Percentiles rank a stretch among this genome's conserved stretches.
Evolutionary conservation across 2,888 invertebrate genomes (phyloP).

Genomic region (Altica lythri): DNA sequence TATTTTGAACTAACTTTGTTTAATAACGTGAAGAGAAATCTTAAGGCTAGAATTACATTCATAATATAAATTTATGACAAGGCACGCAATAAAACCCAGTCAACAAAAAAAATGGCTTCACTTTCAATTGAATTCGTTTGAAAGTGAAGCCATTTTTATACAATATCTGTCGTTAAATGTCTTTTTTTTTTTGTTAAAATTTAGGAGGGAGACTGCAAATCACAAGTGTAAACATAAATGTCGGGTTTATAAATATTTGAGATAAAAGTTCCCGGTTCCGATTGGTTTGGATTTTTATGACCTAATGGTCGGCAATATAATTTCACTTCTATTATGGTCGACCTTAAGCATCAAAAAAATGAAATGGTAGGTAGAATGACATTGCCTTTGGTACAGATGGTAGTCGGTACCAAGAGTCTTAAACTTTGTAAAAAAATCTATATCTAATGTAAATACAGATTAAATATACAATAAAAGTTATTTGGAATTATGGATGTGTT

Average conservation of each 20-base stretch:
- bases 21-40: too few relatives aligned
- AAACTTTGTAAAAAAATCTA: too few relatives aligned
- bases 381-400: not conserved
- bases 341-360: constrained; percentile 15
- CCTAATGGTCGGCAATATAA: constrained; percentile 31
- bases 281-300: constrained; percentile 33
- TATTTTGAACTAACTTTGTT: too few relatives aligned
- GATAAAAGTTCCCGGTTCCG: constrained; percentile 28
- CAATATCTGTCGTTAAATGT: constrained; percentile 11
- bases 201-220: constrained; percentile 31
- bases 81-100: too few relatives aligned
- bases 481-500: too few relatives aligned
- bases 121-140: constrained; percentile 31
- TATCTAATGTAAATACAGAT: too few relatives aligned
- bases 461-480: too few relatives aligned
- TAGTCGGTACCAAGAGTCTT: constrained; percentile 4
- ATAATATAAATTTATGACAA: too few relatives aligned
- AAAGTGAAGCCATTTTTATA: constrained; percentile 36
- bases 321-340: constrained; percentile 34
- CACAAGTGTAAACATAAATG: constrained; percentile 27
- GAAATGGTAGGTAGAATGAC: constrained; percentile 5
- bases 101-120: constrained; percentile 32
- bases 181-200: constrained; percentile 28
- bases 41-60: too few relatives aligned
- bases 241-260: constrained; percentile 28